Percentiles rank a stretch among this genome's conserved stretches.
These are phyloP conservation scores for Limnephilus marmoratus DNA, from an alignment of 2,888 invertebrate species.

Conservation along the genomic window DNA sequence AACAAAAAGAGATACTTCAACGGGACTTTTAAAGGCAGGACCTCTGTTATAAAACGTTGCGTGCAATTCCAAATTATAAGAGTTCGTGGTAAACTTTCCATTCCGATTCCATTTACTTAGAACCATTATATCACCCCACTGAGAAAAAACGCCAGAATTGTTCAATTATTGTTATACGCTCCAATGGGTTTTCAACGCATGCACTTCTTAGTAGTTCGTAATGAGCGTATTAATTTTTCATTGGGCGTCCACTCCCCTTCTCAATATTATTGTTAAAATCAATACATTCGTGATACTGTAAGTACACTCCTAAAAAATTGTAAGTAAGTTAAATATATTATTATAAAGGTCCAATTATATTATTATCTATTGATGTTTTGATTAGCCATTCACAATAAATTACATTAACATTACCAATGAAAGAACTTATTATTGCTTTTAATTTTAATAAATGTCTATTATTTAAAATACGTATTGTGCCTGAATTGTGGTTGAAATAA, in stretches of 20 bases:
- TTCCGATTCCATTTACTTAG: constrained; percentile 19
- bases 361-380: not conserved
- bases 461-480: not conserved
- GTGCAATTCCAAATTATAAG: constrained; percentile 15
- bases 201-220: not conserved
- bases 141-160: constrained; percentile 14
- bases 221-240: constrained; percentile 10
- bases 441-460: not conserved
- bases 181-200: constrained; percentile 3
- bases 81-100: constrained; percentile 30
- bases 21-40: not conserved
- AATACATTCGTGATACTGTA: not conserved
- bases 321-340: not conserved
- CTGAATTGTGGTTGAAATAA: too few species aligned
- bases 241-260: constrained; percentile 23
- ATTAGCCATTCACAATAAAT: not conserved
- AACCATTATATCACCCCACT: constrained; percentile 34
- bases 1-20: not conserved
- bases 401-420: not conserved
- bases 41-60: constrained; percentile 2
- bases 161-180: constrained; percentile 22
- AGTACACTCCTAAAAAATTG: not conserved
- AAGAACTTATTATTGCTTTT: not conserved
- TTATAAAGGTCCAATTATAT: not conserved
- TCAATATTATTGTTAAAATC: not conserved